A percentile compares a stretch with the other conserved stretches of the same genome.
Evolutionary conservation across 1,140 invertebrate genomes (phyloP).

Genomic region (Danaus plexippus): DNA sequence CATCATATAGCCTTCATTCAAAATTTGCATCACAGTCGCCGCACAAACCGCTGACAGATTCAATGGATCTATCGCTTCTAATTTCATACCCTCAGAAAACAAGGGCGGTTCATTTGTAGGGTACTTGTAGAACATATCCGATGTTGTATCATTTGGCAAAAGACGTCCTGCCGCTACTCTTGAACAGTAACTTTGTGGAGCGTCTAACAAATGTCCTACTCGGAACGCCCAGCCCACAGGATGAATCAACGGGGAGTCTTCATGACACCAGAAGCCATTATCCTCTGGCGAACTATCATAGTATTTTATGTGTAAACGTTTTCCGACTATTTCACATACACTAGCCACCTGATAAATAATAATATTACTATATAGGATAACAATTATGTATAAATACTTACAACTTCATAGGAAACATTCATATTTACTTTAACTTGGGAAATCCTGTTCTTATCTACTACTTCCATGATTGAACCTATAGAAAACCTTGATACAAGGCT

Average conservation of each 20-base stretch:
- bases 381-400: background rate
- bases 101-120: slow-evolving; percentile 54
- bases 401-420: background rate
- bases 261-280: slow-evolving; percentile 96
- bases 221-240: slow-evolving; percentile 94
- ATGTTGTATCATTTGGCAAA: slow-evolving; percentile 82
- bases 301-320: slow-evolving; percentile 91
- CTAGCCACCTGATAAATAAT: slow-evolving; percentile 74
- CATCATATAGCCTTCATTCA: slow-evolving; percentile 95
- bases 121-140: slow-evolving; percentile 68
- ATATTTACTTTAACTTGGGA: slow-evolving; percentile 85
- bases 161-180: slow-evolving; percentile 73
- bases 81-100: slow-evolving; percentile 93
- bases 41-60: slow-evolving; percentile 96
- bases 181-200: slow-evolving; percentile 83
- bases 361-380: background rate
- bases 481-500: slow-evolving; percentile 87
- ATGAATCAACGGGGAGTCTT: slow-evolving; percentile 94
- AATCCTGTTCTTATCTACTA: slow-evolving; percentile 96
- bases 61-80: slow-evolving; percentile 96
- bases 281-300: slow-evolving; percentile 85
- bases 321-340: slow-evolving; percentile 91
- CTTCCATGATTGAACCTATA: slow-evolving; percentile 89
- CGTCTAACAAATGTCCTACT: slow-evolving; percentile 89
- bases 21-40: slow-evolving; percentile 93